Conservation (phyloP, 1,140 invertebrate genomes). For the Carposina sasakii region DNA sequence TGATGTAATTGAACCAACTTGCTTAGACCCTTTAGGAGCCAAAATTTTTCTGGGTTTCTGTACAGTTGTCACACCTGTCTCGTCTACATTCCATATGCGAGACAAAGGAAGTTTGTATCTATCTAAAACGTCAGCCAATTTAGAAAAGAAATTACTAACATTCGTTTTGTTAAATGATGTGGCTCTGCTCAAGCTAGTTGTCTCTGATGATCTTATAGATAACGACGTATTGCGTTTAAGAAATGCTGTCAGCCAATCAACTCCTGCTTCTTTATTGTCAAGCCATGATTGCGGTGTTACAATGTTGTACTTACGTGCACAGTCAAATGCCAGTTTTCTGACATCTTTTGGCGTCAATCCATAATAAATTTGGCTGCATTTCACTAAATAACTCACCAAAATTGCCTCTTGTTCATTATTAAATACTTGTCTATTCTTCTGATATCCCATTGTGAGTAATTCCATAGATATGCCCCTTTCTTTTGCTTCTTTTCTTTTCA, state of each 20-base stretch:
- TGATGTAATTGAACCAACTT: slow-evolving; percentile 41
- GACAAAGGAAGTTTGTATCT: slow-evolving; percentile 5
- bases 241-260: slow-evolving; percentile 46
- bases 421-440: slow-evolving; percentile 15
- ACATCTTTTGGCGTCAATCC: slow-evolving; percentile 33
- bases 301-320: slow-evolving; percentile 24
- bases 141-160: slow-evolving; percentile 30
- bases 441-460: slow-evolving; percentile 15
- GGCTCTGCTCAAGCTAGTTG: slow-evolving; percentile 36
- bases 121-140: slow-evolving; percentile 6
- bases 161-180: slow-evolving; percentile 37
- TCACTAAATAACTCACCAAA: slow-evolving; percentile 29
- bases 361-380: slow-evolving; percentile 30
- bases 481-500: slow-evolving; percentile 16
- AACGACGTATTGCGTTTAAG: slow-evolving; percentile 42
- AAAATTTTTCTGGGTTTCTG: slow-evolving; percentile 25
- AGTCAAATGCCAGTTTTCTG: slow-evolving; percentile 29
- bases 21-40: slow-evolving; percentile 31
- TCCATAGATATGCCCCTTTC: slow-evolving; percentile 9
- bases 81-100: slow-evolving; percentile 12
- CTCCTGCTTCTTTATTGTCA: slow-evolving; percentile 23
- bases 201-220: slow-evolving; percentile 36
- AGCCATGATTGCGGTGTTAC: slow-evolving; percentile 19
- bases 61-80: slow-evolving; percentile 18
- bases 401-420: slow-evolving; percentile 21